Evolutionary conservation across 2,888 invertebrate species (phyloP), one percentile per base, ranked within the genome.

Genomic region (Hipparchia sbordonii): DNA sequence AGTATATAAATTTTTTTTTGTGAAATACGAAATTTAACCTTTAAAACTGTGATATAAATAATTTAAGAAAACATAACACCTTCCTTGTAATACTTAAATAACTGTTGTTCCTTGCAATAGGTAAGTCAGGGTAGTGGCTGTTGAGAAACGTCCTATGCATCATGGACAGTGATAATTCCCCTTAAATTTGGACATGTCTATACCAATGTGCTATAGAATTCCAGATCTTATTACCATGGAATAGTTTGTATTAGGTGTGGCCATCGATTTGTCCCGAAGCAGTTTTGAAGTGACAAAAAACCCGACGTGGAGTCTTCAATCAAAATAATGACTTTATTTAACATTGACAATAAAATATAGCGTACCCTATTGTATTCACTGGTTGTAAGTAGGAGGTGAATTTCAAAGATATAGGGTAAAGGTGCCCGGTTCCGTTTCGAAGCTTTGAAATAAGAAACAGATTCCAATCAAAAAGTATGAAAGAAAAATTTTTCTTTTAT

Each of bases 281-380:
- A 73, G 78, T 67, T 76, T 77, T 71, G 81, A 82, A 80, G 81
- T 80, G 84, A 87, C 85, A 85, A 87, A 87, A 85, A 83, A 78
- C 78, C 72, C 78, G 82, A 83, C 82, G 79, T 82, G 80, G 75
- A 79, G 79, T 89, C 82, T 84, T 93, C 92, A 90, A 93, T 93
- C 93, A 93, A 92, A 90, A 93, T 93, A 93, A 93, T 91, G 93
- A 90, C 93, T 93, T 92, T 93, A 93, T 93, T 93, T 92, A 89
- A 91, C 86, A 87, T 89, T 93, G 93, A 93, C 92, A 92, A 89
- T 92, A 92, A 93, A 87, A 93, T 92, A 93, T 93, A 80, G 89
- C 87, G 80, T 79, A 80, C 78, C 77, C 85, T 81, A 91, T 92
- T 93, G 92, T 91, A 81, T 85, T 82, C 80, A 77, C 78, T 81